These are phyloP conservation scores for Neodontobutis hainanensis DNA, from an alignment of 2,113 vertebrate genomes.

Conservation along the genomic window DNA sequence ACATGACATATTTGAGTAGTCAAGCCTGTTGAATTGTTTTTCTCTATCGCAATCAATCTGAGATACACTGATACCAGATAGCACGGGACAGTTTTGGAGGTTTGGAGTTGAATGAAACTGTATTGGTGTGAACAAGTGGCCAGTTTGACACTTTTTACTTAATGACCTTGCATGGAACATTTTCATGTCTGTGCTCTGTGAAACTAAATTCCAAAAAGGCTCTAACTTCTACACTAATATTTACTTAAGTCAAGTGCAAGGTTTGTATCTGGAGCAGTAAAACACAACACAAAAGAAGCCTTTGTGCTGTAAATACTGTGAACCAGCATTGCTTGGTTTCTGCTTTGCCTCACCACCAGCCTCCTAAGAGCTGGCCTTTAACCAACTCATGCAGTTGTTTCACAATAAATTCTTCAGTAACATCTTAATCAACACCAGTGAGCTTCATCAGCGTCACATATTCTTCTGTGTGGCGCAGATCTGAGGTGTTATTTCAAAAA, in stretches of 20 bases:
- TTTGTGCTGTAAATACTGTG: slow-evolving; percentile 3
- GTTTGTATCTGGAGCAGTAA: slow-evolving; percentile 1
- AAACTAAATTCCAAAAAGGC: neutral
- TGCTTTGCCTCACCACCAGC: slow-evolving; percentile 25
- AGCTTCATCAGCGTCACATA: slow-evolving; percentile 52
- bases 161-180: neutral
- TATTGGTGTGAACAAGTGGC: no score
- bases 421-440: slow-evolving; percentile 48
- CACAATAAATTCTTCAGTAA: slow-evolving; percentile 70
- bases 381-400: slow-evolving; percentile 51
- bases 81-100: no score
- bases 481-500: slow-evolving; percentile 12
- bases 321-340: slow-evolving; percentile 18
- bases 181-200: neutral
- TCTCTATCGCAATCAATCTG: no score
- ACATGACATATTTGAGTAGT: no score
- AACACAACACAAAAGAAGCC: slow-evolving; percentile 2
- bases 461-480: slow-evolving; percentile 48
- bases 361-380: slow-evolving; percentile 10
- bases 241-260: slow-evolving; percentile 7
- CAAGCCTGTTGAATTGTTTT: no score
- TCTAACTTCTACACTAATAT: slow-evolving; percentile 2
- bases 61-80: no score
- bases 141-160: neutral
- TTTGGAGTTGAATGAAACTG: no score